A percentile compares a stretch with the other conserved stretches of the same genome.
Evolutionary conservation across 2,113 vertebrate genomes (phyloP).

Genomic region (Trichomycterus rosablanca): DNA sequence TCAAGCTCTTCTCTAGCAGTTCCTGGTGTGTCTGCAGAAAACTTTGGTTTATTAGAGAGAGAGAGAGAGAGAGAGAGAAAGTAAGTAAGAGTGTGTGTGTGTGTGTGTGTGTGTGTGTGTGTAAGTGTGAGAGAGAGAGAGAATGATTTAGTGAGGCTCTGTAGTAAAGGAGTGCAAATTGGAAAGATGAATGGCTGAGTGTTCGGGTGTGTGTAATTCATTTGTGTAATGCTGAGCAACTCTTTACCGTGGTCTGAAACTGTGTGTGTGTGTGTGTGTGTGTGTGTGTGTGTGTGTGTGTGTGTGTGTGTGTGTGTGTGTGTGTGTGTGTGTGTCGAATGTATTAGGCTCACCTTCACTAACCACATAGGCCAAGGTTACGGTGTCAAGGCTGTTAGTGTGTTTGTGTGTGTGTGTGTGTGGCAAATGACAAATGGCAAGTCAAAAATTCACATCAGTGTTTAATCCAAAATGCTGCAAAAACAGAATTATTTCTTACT

Average conservation of each 20-base stretch:
- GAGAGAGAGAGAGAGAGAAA: not conserved
- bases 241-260: no score
- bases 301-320: constrained; percentile 7
- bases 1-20: no score
- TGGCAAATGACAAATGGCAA: no score
- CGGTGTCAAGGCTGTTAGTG: not conserved
- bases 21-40: no score
- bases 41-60: no score
- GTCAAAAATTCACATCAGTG: no score
- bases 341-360: constrained; percentile 1
- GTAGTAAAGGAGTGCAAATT: constrained; percentile 12
- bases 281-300: not conserved
- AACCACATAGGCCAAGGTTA: constrained; percentile 8
- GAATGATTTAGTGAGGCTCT: constrained; percentile 10
- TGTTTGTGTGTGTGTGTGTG: not conserved
- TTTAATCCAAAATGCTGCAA: no score
- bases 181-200: constrained; percentile 7
- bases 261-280: constrained; percentile 3
- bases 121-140: not conserved
- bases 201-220: constrained; percentile 16
- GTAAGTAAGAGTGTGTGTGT: not conserved
- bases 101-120: not conserved
- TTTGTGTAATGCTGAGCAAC: no score
- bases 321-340: not conserved
- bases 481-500: no score